Evolutionary conservation across 2,113 vertebrate species (phyloP).

Genomic region (Lophotis ruficrista): DNA sequence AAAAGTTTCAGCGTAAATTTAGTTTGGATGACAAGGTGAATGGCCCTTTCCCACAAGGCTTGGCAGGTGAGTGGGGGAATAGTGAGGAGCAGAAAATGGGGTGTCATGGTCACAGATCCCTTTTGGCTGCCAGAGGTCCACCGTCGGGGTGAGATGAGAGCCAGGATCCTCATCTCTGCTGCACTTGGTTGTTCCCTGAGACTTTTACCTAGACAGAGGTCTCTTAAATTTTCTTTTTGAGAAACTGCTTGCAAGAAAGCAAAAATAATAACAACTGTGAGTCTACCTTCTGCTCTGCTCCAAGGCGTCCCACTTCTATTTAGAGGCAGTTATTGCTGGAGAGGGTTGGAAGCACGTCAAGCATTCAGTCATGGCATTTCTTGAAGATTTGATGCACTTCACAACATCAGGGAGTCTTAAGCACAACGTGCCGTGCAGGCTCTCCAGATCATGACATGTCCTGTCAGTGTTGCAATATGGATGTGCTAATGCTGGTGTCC

Average conservation of each 20-base stretch:
- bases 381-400: not conserved
- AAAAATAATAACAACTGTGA: not conserved
- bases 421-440: not conserved
- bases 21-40: not conserved
- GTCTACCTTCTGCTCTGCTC: not conserved
- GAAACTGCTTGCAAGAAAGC: not conserved
- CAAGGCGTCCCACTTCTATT: not conserved
- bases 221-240: not conserved
- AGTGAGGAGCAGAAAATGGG: not conserved
- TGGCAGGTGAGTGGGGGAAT: not conserved
- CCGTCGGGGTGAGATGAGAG: not conserved
- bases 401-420: not conserved
- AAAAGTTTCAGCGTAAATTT: not conserved
- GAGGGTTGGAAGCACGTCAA: not conserved
- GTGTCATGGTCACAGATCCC: rapidly evolving
- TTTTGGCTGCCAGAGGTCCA: not conserved
- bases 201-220: not conserved
- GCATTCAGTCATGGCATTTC: not conserved
- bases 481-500: not conserved
- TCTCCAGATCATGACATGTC: not conserved
- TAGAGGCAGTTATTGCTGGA: not conserved
- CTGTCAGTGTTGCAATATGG: not conserved
- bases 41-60: not conserved
- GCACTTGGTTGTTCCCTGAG: not conserved
- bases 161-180: not conserved